These are phyloP conservation scores for Tarsius wallacei DNA, from an alignment of 2,797 vertebrate genomes.

Conservation along the genomic window DNA sequence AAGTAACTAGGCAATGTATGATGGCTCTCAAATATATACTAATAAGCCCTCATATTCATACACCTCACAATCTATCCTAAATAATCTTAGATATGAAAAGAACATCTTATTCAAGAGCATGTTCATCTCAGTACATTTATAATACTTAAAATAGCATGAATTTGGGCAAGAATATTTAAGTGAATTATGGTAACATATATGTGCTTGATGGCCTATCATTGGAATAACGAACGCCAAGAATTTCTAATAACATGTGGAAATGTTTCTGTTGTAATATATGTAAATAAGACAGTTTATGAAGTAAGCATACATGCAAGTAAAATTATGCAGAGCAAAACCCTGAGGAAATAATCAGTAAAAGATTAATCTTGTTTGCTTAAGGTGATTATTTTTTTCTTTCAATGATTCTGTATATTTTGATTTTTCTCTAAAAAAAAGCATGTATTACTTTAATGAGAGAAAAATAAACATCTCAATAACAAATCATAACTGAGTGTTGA, in stretches of 20 bases:
- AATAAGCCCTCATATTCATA: not conserved
- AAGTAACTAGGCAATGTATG: not conserved
- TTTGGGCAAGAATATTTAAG: constrained; percentile 2
- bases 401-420: not conserved
- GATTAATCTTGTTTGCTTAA: not conserved
- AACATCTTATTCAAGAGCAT: not conserved
- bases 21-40: not conserved
- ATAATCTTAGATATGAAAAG: not conserved
- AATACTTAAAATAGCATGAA: not conserved
- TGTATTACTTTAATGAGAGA: not conserved
- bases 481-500: not conserved
- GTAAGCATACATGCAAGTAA: not conserved
- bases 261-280: not conserved
- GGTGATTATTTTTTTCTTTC: constrained; percentile 33
- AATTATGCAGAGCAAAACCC: not conserved
- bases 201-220: not conserved
- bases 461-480: not conserved
- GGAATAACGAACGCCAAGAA: not conserved
- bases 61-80: not conserved
- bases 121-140: not conserved
- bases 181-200: not conserved
- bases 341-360: not conserved
- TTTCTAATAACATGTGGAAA: constrained; percentile 6
- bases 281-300: not conserved
- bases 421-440: constrained; percentile 22